Base-by-base conservation (phyloP, 1,140 invertebrate species). In the Achatina immaculata region DNA sequence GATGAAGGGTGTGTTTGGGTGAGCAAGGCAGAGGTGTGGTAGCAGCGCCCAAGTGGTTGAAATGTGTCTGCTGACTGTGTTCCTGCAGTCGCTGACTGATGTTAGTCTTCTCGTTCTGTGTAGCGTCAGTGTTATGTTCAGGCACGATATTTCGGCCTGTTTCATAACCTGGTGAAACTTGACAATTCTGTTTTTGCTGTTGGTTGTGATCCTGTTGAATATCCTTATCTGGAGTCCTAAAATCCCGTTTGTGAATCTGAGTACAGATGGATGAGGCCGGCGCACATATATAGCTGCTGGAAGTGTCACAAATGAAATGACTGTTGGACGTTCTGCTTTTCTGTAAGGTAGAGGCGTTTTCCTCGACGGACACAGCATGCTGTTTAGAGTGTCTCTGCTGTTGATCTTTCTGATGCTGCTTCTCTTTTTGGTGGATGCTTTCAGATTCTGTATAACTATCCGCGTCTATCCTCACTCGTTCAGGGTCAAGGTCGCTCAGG, bases 1-100 rank as follows among this genome's bases (percentile, higher is more conserved):
- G 83, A 48, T 83, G 79, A n/a, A 89, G 83, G 0, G 87, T 85
- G 74, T 83, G 80, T 76, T 88, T 36, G 0, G 62, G 28, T n/a
- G 69, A 71, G 58, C 31, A 62, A 62, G 58, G 58, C 28, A 31
- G 28, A 31, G 58, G 1, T 4, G 58, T 6, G 21, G 31, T 31
- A 19, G 16, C 19, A 19, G 7, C 24, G 31, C 28, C 58, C 6
- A 4, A 7, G n/a, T 62, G 6, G 58, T 31, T 62, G 58, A 31
- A 28, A 28, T 62, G n/a, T 34, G n/a, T 11, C 7, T 7, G 45
- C 7, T 48, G 45, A 19, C 19, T 7, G 19, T 48, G 45, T 6
- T 62, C 2, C 9, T 62, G 58, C 3, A 6, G 16, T 4, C 31
- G 58, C n/a, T 31, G 28, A 16, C n/a, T 62, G 58, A 4, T 28